These are phyloP conservation scores for Capra hircus DNA, from an alignment of 2,113 vertebrate species.

Conservation along the genomic window DNA sequence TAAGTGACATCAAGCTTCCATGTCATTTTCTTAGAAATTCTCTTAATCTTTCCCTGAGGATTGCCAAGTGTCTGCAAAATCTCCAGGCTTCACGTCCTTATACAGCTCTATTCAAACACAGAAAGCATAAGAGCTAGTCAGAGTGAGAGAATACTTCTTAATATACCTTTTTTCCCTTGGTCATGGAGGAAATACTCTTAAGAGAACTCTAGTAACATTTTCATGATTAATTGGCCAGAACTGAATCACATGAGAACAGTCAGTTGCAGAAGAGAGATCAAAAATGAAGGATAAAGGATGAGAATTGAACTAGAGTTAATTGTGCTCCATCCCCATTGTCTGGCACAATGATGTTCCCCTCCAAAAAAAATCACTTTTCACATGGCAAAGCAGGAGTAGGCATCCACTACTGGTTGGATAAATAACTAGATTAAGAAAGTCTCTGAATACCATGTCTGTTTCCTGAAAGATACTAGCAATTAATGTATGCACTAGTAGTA, in stretches of 20 bases:
- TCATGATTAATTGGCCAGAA: neutral
- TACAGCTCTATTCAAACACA: neutral
- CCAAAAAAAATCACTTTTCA: neutral
- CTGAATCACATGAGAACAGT: neutral
- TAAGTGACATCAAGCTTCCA: neutral
- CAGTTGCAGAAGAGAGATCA: neutral
- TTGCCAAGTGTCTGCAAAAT: neutral
- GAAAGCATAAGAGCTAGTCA: neutral
- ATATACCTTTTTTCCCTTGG: neutral
- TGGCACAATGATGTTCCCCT: neutral
- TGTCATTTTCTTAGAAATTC: neutral
- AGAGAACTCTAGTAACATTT: neutral
- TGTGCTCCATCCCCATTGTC: neutral
- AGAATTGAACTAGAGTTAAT: neutral
- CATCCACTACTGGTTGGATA: neutral
- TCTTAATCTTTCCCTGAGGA: neutral
- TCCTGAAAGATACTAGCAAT: neutral
- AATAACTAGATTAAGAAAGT: neutral
- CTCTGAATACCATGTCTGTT: neutral
- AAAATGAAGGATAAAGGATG: neutral
- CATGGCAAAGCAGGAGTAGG: rapidly evolving
- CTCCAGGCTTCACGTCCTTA: neutral
- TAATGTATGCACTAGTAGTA: neutral
- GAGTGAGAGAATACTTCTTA: neutral
- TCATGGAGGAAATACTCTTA: neutral